Evolutionary conservation across 2,113 vertebrate species (phyloP).

Genomic region (Carollia perspicillata): DNA sequence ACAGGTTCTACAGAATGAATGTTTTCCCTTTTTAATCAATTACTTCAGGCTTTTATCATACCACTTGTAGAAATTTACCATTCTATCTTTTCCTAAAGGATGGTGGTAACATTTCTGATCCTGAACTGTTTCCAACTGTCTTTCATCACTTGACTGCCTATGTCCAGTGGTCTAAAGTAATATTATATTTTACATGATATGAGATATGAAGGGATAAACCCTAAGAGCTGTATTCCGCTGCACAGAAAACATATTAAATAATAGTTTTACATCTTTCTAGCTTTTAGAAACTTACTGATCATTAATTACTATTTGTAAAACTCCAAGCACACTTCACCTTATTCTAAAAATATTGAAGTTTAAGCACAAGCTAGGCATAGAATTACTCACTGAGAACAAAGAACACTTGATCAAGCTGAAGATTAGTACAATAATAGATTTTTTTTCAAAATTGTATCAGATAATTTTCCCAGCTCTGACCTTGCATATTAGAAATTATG

Average conservation of each 20-base stretch:
- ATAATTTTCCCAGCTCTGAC: constrained; percentile 27
- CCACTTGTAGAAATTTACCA: not conserved
- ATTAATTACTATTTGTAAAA: constrained; percentile 17
- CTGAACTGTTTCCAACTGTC: not conserved
- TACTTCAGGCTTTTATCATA: constrained; percentile 30
- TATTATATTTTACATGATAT: constrained; percentile 6
- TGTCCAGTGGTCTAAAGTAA: not conserved
- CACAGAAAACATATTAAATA: not conserved
- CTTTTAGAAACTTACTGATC: constrained; percentile 20
- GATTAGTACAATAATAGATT: not conserved
- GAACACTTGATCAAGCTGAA: not conserved
- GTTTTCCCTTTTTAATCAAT: not conserved
- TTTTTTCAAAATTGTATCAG: constrained; percentile 17
- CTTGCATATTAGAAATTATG: constrained; percentile 22
- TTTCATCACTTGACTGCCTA: not conserved
- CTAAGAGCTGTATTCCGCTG: not conserved
- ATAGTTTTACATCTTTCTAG: not conserved
- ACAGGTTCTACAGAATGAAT: not conserved
- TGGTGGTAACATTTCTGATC: not conserved
- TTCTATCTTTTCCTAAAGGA: constrained; percentile 33
- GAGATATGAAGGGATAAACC: not conserved
- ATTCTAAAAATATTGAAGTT: constrained; percentile 5
- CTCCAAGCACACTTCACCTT: not conserved
- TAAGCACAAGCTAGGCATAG: not conserved
- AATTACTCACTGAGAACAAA: constrained; percentile 2